Evolutionary conservation across 2,797 vertebrate species (phyloP).

Genomic region (Lateolabrax maculatus): DNA sequence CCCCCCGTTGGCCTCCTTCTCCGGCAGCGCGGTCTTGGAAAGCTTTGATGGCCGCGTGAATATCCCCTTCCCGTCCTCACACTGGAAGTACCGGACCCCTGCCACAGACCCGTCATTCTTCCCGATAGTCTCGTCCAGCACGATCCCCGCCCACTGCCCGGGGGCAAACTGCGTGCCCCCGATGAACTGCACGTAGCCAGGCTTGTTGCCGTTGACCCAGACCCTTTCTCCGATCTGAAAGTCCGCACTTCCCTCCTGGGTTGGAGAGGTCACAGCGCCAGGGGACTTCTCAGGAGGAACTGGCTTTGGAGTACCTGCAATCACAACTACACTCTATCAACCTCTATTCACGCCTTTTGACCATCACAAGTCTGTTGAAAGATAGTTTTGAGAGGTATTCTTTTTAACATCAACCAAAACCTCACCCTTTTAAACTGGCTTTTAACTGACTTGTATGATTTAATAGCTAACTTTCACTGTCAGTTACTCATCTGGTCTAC

Average conservation of each 20-base stretch:
- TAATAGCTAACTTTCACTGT: too few relatives aligned
- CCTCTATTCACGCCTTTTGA: neutral
- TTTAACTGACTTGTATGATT: neutral
- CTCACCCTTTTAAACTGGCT: neutral
- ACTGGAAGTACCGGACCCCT: conserved; percentile 90
- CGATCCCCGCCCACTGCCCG: conserved; percentile 97
- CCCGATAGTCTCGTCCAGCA: conserved; percentile 93
- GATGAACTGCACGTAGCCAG: conserved; percentile 93
- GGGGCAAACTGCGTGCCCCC: conserved; percentile 96
- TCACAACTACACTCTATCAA: neutral
- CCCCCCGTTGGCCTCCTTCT: conserved; percentile 89
- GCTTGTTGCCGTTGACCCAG: conserved; percentile 97
- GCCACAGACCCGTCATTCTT: conserved; percentile 97
- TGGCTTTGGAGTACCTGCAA: conserved; percentile 85
- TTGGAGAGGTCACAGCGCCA: conserved; percentile 69
- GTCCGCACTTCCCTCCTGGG: conserved; percentile 87
- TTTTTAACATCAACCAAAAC: neutral
- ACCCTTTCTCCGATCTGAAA: conserved; percentile 93
- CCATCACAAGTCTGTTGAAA: neutral
- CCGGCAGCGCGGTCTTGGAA: conserved; percentile 71
- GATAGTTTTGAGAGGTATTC: too few relatives aligned
- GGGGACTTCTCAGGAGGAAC: conserved; percentile 79
- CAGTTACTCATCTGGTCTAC: too few relatives aligned
- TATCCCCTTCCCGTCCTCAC: conserved; percentile 84
- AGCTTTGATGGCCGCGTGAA: conserved; percentile 87